These are phyloP conservation scores for Antheraea mylitta DNA, from an alignment of 1,140 invertebrate species.

Conservation along the genomic window DNA sequence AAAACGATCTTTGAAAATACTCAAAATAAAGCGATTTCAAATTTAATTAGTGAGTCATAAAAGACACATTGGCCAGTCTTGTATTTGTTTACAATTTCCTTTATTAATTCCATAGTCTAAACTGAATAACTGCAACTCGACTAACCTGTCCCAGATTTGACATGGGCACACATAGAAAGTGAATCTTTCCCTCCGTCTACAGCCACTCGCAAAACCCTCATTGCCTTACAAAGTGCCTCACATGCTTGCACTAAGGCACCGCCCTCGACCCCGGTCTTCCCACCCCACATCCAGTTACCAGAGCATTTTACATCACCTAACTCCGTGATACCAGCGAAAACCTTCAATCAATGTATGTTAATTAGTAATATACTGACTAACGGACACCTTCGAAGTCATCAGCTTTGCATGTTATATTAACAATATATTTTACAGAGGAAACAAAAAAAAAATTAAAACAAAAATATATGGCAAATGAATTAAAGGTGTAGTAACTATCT, in stretches of 20 bases:
- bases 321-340: conserved; percentile 93
- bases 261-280: conserved; percentile 95
- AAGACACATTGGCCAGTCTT: too few species aligned
- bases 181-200: conserved; percentile 99
- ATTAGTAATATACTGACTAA: too few species aligned
- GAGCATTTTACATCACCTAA: conserved; percentile 97
- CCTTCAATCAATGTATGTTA: conserved; percentile 32
- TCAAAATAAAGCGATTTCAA: too few species aligned
- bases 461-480: too few species aligned
- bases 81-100: too few species aligned
- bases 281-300: conserved; percentile 99
- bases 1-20: too few species aligned
- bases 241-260: conserved; percentile 93
- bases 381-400: too few species aligned
- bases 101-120: not conserved
- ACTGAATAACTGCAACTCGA: not conserved
- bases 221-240: conserved; percentile 91
- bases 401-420: too few species aligned
- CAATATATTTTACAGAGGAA: too few species aligned
- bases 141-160: conserved; percentile 77
- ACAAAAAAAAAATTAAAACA: too few species aligned
- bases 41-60: too few species aligned
- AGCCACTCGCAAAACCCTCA: conserved; percentile 93
- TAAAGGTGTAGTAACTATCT: too few species aligned
- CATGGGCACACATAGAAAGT: conserved; percentile 96